Conservation (phyloP, 2,888 invertebrate species). For the Thumatha senex region DNA sequence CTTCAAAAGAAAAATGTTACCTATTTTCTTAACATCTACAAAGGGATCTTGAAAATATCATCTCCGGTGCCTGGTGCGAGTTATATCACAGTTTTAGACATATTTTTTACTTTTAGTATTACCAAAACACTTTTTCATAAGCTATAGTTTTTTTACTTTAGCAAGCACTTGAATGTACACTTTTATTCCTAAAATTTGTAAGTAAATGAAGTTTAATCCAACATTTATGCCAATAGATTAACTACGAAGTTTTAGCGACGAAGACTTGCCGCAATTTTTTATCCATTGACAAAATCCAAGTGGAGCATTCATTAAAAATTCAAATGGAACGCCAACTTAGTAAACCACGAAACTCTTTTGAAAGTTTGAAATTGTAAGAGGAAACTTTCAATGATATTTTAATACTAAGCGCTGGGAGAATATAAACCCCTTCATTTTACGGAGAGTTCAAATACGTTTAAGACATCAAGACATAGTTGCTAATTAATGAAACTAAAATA, state of each 20-base stretch:
- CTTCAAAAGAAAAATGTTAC: conserved; percentile 41
- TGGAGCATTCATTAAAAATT: conserved; percentile 53
- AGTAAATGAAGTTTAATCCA: conserved; percentile 3
- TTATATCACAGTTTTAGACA: conserved; percentile 39
- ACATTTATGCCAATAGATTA: conserved; percentile 13
- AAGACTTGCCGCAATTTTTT: conserved; percentile 30
- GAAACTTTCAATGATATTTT: conserved; percentile 46
- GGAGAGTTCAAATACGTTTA: not conserved
- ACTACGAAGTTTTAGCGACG: conserved; percentile 6
- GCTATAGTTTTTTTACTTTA: conserved; percentile 16
- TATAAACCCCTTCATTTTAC: conserved; percentile 12
- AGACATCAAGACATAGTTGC: not conserved
- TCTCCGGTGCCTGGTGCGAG: conserved; percentile 37
- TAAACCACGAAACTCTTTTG: conserved; percentile 45
- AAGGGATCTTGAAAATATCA: conserved; percentile 44
- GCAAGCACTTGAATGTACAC: not conserved
- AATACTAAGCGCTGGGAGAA: conserved; percentile 28
- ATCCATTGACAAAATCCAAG: conserved; percentile 44
- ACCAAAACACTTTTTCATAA: conserved; percentile 25
- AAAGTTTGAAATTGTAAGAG: conserved; percentile 42
- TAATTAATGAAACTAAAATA: not conserved
- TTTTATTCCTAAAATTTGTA: conserved; percentile 10
- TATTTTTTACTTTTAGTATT: conserved; percentile 25
- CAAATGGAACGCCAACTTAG: conserved; percentile 44
- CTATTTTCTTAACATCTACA: conserved; percentile 41